Evolutionary conservation across 2,888 invertebrate species (phyloP).

Genomic region (Dolichopus griseipennis): DNA sequence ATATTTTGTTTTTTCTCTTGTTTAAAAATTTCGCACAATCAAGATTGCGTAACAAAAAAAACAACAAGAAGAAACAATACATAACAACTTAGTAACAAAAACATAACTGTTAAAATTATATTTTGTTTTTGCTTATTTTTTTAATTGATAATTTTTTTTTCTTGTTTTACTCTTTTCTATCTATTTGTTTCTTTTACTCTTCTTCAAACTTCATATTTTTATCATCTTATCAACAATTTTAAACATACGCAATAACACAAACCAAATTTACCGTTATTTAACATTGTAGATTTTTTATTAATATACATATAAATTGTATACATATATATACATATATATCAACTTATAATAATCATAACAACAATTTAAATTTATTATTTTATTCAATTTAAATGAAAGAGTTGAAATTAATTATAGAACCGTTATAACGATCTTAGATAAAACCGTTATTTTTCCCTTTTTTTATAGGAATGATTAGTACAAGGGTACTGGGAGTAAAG

Average conservation of each 20-base stretch:
- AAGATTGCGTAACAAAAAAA: no score
- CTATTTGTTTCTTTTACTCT: no score
- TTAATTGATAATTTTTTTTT: not conserved
- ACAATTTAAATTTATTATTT: conserved; percentile 1
- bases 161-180: no score
- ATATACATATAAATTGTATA: not conserved
- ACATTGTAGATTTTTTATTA: not conserved
- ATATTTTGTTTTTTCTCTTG: no score
- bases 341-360: not conserved
- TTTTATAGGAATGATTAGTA: no score
- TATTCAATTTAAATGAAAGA: not conserved
- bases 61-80: no score
- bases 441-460: not conserved
- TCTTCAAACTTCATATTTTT: no score
- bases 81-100: no score
- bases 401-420: not conserved
- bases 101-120: no score
- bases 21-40: no score
- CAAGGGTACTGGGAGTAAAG: no score
- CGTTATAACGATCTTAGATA: not conserved
- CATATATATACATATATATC: not conserved
- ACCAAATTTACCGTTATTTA: not conserved
- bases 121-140: not conserved
- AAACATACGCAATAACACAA: not conserved
- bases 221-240: not conserved